A percentile compares a stretch with the other conserved stretches of the same genome.
Evolutionary conservation across 2,888 invertebrate species (phyloP).

Genomic region (Oxyscelio sp.): DNA sequence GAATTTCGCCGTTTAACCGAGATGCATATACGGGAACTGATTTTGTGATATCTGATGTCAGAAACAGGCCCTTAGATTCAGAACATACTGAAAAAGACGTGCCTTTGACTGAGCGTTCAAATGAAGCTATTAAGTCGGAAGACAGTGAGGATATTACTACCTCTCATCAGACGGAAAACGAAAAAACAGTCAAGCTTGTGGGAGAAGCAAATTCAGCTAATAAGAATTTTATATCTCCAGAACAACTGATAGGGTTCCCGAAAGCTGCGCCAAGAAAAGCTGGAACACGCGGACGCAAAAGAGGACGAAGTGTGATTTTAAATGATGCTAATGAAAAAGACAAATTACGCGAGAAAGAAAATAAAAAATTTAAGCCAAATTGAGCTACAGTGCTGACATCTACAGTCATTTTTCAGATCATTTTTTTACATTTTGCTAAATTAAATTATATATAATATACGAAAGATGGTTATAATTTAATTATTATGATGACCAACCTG

Average conservation of each 20-base stretch:
- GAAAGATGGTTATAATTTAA: too few relatives aligned
- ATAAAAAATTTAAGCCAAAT: background rate
- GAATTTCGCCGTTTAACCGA: conserved; percentile 7
- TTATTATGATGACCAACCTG: conserved; percentile 89
- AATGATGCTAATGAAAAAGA: background rate
- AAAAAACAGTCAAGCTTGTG: background rate
- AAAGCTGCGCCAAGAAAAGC: conserved; percentile 8
- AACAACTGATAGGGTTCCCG: conserved; percentile 5
- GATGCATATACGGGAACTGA: background rate
- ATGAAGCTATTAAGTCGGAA: background rate
- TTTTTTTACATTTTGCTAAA: too few relatives aligned
- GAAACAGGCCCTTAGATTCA: background rate
- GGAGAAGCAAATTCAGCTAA: background rate
- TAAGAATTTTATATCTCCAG: conserved; percentile 12
- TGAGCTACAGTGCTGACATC: too few relatives aligned
- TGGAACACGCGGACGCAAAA: conserved; percentile 7
- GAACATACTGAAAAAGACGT: background rate
- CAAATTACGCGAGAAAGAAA: background rate
- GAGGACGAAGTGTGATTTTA: conserved; percentile 3
- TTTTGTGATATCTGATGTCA: conserved; percentile 6
- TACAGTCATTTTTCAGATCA: too few relatives aligned
- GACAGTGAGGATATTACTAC: background rate
- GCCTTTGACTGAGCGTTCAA: background rate
- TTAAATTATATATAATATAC: too few relatives aligned
- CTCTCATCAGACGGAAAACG: background rate